Evolutionary conservation across 2,888 invertebrate genomes (phyloP).

Genomic region (Loripinus fragilis): DNA sequence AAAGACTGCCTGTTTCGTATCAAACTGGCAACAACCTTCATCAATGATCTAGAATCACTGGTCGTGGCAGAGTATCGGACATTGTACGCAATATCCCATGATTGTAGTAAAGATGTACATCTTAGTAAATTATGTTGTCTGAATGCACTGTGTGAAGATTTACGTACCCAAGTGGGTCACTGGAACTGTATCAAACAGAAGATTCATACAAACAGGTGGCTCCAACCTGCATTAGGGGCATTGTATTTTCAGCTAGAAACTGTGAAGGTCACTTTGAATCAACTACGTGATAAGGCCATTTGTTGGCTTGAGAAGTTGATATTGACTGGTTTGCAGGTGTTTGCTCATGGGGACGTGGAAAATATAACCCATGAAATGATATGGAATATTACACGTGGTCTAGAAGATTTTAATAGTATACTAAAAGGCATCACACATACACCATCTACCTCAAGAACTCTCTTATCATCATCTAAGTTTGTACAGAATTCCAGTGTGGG

Average conservation of each 20-base stretch:
- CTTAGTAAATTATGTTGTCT: conserved; percentile 79
- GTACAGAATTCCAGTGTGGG: neutral
- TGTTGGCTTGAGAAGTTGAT: conserved; percentile 80
- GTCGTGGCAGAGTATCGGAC: conserved; percentile 76
- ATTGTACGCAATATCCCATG: conserved; percentile 76
- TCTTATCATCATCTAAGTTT: neutral
- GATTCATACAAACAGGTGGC: conserved; percentile 77
- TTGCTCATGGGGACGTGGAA: conserved; percentile 81
- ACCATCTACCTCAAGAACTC: conserved; percentile 38
- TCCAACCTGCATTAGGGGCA: conserved; percentile 73
- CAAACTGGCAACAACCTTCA: conserved; percentile 70
- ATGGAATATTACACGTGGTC: conserved; percentile 81
- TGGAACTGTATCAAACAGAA: conserved; percentile 82
- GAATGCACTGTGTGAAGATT: conserved; percentile 81
- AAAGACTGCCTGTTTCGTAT: conserved; percentile 77
- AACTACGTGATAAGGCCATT: conserved; percentile 75
- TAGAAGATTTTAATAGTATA: conserved; percentile 82
- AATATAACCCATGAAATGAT: conserved; percentile 78
- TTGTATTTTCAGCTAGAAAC: conserved; percentile 76
- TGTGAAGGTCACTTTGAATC: conserved; percentile 69
- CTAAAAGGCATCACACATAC: conserved; percentile 67
- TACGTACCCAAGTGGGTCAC: conserved; percentile 80
- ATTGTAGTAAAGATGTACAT: conserved; percentile 69
- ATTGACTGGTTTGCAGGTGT: conserved; percentile 80
- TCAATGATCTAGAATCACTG: conserved; percentile 76